Evolutionary conservation across 2,888 invertebrate species (phyloP).

Genomic region (Clepsis dumicolana): DNA sequence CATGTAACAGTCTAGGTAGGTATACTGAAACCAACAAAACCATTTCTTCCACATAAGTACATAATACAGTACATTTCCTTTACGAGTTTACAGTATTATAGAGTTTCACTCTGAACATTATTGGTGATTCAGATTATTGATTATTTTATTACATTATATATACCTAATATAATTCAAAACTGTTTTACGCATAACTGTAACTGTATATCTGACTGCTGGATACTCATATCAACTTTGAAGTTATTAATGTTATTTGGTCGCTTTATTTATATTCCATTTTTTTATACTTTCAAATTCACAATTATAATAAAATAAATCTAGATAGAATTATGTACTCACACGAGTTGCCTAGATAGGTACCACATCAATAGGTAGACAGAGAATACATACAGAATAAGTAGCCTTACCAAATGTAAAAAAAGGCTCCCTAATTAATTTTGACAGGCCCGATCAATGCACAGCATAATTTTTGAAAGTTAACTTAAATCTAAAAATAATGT

Average conservation of each 20-base stretch:
- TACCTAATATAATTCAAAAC: not conserved
- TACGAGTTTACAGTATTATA: conserved; percentile 6
- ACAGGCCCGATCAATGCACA: not conserved
- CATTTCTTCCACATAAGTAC: not conserved
- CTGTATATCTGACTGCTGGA: not conserved
- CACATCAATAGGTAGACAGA: not conserved
- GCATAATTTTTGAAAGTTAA: not conserved
- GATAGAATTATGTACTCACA: not conserved
- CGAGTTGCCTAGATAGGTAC: not conserved
- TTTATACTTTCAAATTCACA: not conserved
- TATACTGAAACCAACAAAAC: not conserved
- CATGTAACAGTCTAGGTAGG: too few relatives aligned
- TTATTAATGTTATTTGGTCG: not conserved
- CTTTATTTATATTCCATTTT: not conserved
- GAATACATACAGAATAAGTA: too few relatives aligned
- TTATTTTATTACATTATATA: too few relatives aligned
- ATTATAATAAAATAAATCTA: not conserved
- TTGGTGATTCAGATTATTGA: too few relatives aligned
- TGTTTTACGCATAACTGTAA: not conserved
- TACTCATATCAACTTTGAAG: not conserved
- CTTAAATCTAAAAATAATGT: not conserved
- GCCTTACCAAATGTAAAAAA: not conserved
- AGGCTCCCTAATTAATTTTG: not conserved
- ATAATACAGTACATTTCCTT: not conserved
- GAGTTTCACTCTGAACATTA: not conserved